Evolutionary conservation across 2,888 invertebrate species (phyloP), one percentile per base, ranked within the genome.

Genomic region (Drosophila colorata): DNA sequence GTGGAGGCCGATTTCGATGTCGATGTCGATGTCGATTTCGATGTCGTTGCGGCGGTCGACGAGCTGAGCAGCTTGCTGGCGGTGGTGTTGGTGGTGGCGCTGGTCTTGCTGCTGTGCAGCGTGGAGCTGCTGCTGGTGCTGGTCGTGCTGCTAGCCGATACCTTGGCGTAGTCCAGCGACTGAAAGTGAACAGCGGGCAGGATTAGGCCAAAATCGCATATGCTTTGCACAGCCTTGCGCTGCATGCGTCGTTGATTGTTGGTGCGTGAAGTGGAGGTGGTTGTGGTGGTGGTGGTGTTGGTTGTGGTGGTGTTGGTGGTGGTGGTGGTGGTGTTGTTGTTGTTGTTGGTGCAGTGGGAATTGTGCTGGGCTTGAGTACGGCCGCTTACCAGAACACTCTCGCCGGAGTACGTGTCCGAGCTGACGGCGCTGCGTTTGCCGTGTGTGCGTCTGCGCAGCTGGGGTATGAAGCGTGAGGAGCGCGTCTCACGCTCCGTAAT

Each of bases 381-480:
- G 60, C 87, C 81, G 82, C 91, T 92, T 90, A 92, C 92, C 90
- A 92, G 89, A 63, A 90, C 90, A 87, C 92, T 92, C 75, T 92
- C 92, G 75, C 92, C 90, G 28, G 92, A 92, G 69, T 92, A 90
- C 28, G 92, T 92, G 64, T 92, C 92, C 56, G 92, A 92, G 67
- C 89, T 92, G 67, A 89, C 90, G 33, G 88, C 90, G 66, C 90
- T 90, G 52, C 91, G 89, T 60, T 92, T 92, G 69, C 90, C 90
- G 37, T 90, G 91, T 4, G 89, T 87, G 57, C 91, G 90, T 23
- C 91, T 76, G 2, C 92, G 85, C 60, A 92, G 74, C 53, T 91
- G 91, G 9, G 92, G 92, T 70, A 92, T 92, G 64, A 92, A 92
- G 33, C 92, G 89, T 3, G 92, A 92, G 18, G 91, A 90, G 41